phyloP scores from a whole-genome alignment of 2,888 invertebrate species.

The Noctua comes region DNA sequence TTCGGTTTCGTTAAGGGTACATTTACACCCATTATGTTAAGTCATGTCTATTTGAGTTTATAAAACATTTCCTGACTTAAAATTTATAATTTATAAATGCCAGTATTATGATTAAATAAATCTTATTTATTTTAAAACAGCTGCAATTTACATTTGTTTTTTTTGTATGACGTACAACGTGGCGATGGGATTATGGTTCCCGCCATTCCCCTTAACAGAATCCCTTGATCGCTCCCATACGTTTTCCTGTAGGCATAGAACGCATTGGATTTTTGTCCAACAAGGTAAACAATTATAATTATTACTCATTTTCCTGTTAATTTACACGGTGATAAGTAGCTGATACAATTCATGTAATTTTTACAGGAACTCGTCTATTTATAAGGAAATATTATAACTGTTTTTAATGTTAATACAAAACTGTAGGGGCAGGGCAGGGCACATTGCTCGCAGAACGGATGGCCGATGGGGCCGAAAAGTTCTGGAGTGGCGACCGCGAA shows the following conservation, averaged over 20 bases:
- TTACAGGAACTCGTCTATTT: slow-evolving; percentile 26
- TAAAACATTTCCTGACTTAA: neutral
- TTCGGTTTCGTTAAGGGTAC: too few relatives aligned
- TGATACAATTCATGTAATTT: slow-evolving; percentile 47
- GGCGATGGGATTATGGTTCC: neutral
- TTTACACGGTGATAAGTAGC: slow-evolving; percentile 30
- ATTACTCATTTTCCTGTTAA: slow-evolving; percentile 52
- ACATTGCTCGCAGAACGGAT: too few relatives aligned
- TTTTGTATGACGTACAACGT: neutral
- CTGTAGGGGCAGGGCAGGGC: too few relatives aligned
- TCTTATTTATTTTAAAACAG: neutral
- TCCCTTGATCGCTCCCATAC: neutral
- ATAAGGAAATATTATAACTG: slow-evolving; percentile 33
- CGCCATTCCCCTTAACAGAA: slow-evolving; percentile 16
- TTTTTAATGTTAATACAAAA: neutral
- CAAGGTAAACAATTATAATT: slow-evolving; percentile 53
- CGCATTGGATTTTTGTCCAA: slow-evolving; percentile 51
- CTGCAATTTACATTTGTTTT: neutral
- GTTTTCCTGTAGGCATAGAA: slow-evolving; percentile 44
- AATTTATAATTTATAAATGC: neutral
- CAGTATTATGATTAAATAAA: neutral
- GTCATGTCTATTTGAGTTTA: neutral
- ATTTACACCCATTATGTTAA: neutral
- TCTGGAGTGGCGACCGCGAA: too few relatives aligned
- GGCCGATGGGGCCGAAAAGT: too few relatives aligned